Percentiles rank a stretch among this genome's conserved stretches.
These are phyloP conservation scores for Chionodraco myersi DNA, from an alignment of 2,113 vertebrate genomes.

Conservation along the genomic window DNA sequence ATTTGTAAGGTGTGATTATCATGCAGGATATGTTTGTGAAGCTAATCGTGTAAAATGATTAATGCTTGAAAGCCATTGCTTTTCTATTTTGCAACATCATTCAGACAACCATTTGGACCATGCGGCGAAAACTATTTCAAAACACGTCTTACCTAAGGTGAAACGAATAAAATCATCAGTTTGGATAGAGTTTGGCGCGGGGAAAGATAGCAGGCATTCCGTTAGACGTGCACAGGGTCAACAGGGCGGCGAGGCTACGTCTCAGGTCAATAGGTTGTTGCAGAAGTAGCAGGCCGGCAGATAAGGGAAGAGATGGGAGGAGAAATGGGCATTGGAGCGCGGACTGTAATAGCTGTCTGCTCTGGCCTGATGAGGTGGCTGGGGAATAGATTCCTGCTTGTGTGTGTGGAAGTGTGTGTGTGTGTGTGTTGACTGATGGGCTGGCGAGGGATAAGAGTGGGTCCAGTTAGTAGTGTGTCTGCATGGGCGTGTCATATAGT, in stretches of 20 bases:
- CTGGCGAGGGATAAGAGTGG: constrained; percentile 32
- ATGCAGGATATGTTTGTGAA: background rate
- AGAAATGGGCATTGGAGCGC: constrained; percentile 51
- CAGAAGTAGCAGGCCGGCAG: constrained; percentile 47
- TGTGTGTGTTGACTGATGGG: constrained; percentile 56
- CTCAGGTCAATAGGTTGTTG: constrained; percentile 68
- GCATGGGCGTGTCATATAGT: constrained; percentile 25
- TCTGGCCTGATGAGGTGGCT: constrained; percentile 72
- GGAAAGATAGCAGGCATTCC: constrained; percentile 26
- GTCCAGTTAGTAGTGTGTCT: constrained; percentile 10
- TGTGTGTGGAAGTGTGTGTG: too few species aligned
- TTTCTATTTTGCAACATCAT: constrained; percentile 20
- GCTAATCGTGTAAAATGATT: background rate
- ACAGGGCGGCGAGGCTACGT: constrained; percentile 23
- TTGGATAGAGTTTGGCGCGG: constrained; percentile 29
- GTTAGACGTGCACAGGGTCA: constrained; percentile 50
- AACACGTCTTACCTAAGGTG: constrained; percentile 4
- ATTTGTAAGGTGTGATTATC: background rate
- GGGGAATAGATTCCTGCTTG: constrained; percentile 50
- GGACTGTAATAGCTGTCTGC: constrained; percentile 72
- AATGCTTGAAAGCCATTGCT: background rate
- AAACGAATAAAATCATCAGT: constrained; percentile 31
- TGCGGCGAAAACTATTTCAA: constrained; percentile 43
- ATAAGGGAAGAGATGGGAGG: constrained; percentile 63
- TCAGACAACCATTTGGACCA: constrained; percentile 15